phyloP scores from a whole-genome alignment of 1,140 invertebrate genomes.

The Dolichoris vasculosae region DNA sequence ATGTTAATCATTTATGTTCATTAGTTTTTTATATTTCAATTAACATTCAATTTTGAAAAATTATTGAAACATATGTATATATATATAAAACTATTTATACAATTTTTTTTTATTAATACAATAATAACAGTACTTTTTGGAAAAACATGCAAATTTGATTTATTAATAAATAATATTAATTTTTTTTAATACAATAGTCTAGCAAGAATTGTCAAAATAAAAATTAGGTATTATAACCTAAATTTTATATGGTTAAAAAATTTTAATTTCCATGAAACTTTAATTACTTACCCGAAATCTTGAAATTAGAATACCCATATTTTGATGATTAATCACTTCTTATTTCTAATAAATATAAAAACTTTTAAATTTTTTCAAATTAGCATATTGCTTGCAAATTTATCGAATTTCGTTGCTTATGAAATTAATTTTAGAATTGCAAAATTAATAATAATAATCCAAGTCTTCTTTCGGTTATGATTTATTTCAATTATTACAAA shows the following conservation, averaged over 20 bases:
- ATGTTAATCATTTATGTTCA: too few species aligned
- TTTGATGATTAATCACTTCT: constrained; percentile 28
- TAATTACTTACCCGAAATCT: constrained; percentile 70
- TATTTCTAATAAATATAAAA: not conserved
- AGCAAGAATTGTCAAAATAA: too few species aligned
- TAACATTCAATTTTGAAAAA: too few species aligned
- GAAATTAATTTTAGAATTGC: constrained; percentile 7
- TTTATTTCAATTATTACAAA: constrained; percentile 8
- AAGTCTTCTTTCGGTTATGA: not conserved
- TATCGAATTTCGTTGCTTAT: constrained; percentile 9
- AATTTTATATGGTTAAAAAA: constrained; percentile 51
- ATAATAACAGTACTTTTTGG: too few species aligned
- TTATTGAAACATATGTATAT: too few species aligned
- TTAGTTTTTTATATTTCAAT: too few species aligned
- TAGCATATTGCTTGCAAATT: constrained; percentile 37
- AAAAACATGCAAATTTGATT: too few species aligned
- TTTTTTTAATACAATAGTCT: too few species aligned
- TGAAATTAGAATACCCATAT: constrained; percentile 70
- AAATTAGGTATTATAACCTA: constrained; percentile 9
- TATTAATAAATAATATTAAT: too few species aligned
- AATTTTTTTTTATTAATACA: too few species aligned
- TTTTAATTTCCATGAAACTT: constrained; percentile 30
- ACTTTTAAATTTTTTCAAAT: constrained; percentile 4
- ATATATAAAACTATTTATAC: too few species aligned
- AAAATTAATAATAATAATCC: constrained; percentile 16